Base-by-base conservation (phyloP, 2,888 invertebrate species). In the Cataglyphis cursor region DNA sequence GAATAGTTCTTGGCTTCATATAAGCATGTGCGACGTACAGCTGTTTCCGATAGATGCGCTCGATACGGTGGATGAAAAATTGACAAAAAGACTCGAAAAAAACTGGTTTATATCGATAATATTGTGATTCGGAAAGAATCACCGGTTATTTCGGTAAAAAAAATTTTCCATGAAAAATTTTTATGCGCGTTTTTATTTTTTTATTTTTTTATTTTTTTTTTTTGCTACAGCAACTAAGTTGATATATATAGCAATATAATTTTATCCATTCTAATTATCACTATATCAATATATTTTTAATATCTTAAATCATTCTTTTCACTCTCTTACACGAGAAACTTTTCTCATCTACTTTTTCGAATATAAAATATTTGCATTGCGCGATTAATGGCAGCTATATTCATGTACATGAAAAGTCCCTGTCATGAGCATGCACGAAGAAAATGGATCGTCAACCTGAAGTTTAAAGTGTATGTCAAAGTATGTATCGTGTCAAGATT, bases 371-470 rank as follows among this genome's bases (percentile, higher is more conserved):
- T 80, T 72, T 73, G 38, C 18, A 78, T 72, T 44, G 72, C 59
- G 38, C 78, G 73, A 80, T 70, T 44, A 78, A 44, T 28, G 44
- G 21, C 35, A 41, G 31, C 41, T 70, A 59, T 44, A 59, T 44
- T 72, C 44, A 12, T 5, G 65, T 18, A 75, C 61, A 74, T 28
- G 35, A 28, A 6, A 21, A 80, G 73, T 72, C 35, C 18, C 57
- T 59, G 86, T 88, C 81, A 82, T 57, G 51, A 73, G 35, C 88
- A 75, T 70, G 82, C 61, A 62, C 78, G 59, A 51, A 76, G 78
- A 85, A 85, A 89, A 88, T 87, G 85, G 87, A 89, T 89, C 85
- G 85, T 66, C 62, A 66, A 81, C 48, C 21, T 48, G 68, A 84
- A 89, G 80, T 83, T 74, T 68, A 85, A 90, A 87, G 81, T 73